Conservation (phyloP, 2,797 vertebrate genomes). For the Neostethus bicornis region DNA sequence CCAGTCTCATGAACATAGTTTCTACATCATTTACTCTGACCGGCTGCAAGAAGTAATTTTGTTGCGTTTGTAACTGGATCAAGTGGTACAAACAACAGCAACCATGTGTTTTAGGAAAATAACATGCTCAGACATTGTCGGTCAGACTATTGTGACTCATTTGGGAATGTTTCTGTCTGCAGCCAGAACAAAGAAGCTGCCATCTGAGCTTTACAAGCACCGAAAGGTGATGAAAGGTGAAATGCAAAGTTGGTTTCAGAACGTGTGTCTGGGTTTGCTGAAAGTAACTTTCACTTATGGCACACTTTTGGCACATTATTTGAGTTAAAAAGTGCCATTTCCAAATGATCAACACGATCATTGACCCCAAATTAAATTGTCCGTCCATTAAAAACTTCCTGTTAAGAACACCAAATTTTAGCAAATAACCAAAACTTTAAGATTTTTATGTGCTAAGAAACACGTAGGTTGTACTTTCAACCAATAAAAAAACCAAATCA, state of each 20-base stretch:
- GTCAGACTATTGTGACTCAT: neutral
- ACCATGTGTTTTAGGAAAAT: neutral
- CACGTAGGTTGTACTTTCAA: too few species aligned
- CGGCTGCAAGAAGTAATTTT: neutral
- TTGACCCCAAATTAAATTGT: too few species aligned
- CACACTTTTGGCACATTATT: too few species aligned
- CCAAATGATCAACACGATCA: too few species aligned
- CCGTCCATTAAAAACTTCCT: too few species aligned
- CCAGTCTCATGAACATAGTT: neutral
- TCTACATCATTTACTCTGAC: neutral
- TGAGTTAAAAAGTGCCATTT: too few species aligned
- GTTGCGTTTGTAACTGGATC: neutral
- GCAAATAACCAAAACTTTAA: too few species aligned
- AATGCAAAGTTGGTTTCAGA: neutral
- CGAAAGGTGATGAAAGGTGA: neutral
- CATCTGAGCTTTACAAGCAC: neutral
- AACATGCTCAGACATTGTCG: neutral
- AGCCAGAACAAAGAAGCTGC: neutral
- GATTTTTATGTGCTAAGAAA: too few species aligned
- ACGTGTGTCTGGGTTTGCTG: neutral
- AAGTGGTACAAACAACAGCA: neutral
- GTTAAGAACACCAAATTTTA: too few species aligned
- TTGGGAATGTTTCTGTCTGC: neutral
- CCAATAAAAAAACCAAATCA: too few species aligned
- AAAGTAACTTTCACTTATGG: neutral